A percentile compares a stretch with the other conserved stretches of the same genome.
These are phyloP conservation scores for Drosophila birchii DNA, from an alignment of 2,888 invertebrate species.

Conservation along the genomic window DNA sequence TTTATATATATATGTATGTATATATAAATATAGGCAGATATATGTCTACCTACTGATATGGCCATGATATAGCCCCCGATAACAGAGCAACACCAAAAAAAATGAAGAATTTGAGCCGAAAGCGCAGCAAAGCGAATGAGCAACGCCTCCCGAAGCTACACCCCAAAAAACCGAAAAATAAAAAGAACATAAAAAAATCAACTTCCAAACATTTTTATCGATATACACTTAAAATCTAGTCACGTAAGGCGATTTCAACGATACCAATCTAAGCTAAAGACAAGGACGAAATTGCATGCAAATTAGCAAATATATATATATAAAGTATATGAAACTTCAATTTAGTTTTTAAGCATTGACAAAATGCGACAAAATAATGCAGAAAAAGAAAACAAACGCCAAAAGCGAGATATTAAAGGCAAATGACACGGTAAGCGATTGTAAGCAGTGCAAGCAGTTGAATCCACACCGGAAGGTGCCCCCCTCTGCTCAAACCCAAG, in stretches of 20 bases:
- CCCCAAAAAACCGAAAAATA: not conserved
- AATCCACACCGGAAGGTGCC: not conserved
- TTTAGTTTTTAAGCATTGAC: conserved; percentile 57
- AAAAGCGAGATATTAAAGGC: conserved; percentile 41
- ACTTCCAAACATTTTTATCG: conserved; percentile 62
- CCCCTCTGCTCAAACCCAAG: conserved; percentile 5
- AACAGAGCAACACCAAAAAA: conserved; percentile 17
- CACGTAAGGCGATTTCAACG: conserved; percentile 46
- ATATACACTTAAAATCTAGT: conserved; percentile 46
- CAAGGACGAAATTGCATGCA: conserved; percentile 36
- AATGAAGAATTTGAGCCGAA: conserved; percentile 13
- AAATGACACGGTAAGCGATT: conserved; percentile 29
- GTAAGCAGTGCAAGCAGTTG: conserved; percentile 26
- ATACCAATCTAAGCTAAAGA: conserved; percentile 40
- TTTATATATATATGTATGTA: conserved; percentile 26
- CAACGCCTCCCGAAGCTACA: conserved; percentile 21
- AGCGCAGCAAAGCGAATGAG: conserved; percentile 10
- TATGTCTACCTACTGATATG: conserved; percentile 39
- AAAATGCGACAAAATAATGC: conserved; percentile 41
- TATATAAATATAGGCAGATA: conserved; percentile 39
- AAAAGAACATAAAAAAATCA: conserved; percentile 12
- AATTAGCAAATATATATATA: conserved; percentile 28
- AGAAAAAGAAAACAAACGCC: conserved; percentile 38
- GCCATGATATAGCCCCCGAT: conserved; percentile 17
- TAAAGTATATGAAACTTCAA: conserved; percentile 47